phyloP scores from a whole-genome alignment of 2,113 vertebrate species.

The Pyxicephalus adspersus region DNA sequence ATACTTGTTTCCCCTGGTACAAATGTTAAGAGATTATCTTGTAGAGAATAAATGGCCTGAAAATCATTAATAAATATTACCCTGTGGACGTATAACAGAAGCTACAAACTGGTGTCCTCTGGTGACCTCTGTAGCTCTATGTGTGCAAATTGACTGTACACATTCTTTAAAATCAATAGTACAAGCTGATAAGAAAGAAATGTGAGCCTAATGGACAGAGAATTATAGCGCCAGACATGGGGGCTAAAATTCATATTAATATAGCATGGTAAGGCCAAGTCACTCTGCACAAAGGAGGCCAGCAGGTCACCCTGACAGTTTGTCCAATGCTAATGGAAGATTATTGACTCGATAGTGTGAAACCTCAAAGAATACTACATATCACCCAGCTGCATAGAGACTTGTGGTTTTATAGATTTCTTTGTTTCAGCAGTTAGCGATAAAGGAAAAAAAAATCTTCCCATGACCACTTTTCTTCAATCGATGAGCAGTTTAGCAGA shows the following conservation, averaged over 20 bases:
- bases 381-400: slow-evolving; percentile 74
- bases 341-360: slow-evolving; percentile 82
- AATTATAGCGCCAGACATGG: slow-evolving; percentile 77
- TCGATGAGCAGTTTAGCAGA: slow-evolving; percentile 71
- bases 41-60: slow-evolving; percentile 49
- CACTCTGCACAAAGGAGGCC: slow-evolving; percentile 73
- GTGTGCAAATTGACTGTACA: slow-evolving; percentile 69
- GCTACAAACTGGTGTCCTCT: slow-evolving; percentile 63
- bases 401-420: slow-evolving; percentile 76
- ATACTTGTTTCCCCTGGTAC: slow-evolving; percentile 37
- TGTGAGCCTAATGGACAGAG: slow-evolving; percentile 86
- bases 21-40: slow-evolving; percentile 50
- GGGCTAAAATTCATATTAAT: slow-evolving; percentile 83
- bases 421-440: slow-evolving; percentile 68
- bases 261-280: slow-evolving; percentile 74
- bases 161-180: slow-evolving; percentile 81
- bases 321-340: slow-evolving; percentile 84
- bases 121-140: slow-evolving; percentile 67
- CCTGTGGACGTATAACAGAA: slow-evolving; percentile 61
- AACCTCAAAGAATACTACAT: slow-evolving; percentile 80
- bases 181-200: slow-evolving; percentile 82
- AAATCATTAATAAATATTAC: slow-evolving; percentile 56
- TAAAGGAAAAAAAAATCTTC: slow-evolving; percentile 60
- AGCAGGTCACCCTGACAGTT: slow-evolving; percentile 76
- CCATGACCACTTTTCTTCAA: slow-evolving; percentile 63